A percentile compares a stretch with the other conserved stretches of the same genome.
Conservation (phyloP, 2,797 vertebrate genomes). For the Catharus ustulatus region DNA sequence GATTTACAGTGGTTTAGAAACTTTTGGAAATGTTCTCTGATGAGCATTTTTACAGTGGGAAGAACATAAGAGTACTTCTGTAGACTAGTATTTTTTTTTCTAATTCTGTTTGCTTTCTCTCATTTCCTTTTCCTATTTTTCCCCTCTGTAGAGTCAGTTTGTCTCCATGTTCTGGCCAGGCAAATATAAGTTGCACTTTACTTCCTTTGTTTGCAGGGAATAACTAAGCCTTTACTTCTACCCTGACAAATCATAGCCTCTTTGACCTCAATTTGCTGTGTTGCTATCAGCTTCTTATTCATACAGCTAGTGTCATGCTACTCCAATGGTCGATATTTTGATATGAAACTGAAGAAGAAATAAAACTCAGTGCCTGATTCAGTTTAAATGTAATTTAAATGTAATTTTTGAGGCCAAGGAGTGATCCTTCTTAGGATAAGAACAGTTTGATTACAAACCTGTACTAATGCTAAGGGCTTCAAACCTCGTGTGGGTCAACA, state of each 20-base stretch:
- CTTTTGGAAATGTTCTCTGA: not conserved
- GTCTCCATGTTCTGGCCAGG: not conserved
- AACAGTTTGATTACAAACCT: not conserved
- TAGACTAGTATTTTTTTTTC: not conserved
- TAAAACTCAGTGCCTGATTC: not conserved
- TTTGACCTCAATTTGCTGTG: not conserved
- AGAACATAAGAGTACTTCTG: not conserved
- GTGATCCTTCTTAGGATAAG: not conserved
- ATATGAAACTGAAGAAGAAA: not conserved
- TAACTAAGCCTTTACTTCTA: not conserved
- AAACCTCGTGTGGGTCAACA: not conserved
- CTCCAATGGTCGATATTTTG: not conserved
- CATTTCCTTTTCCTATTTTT: not conserved
- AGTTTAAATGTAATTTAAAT: not conserved
- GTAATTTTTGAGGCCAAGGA: not conserved
- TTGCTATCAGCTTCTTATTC: not conserved
- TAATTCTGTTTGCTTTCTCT: not conserved
- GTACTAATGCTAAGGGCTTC: not conserved
- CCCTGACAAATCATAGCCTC: not conserved
- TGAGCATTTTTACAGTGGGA: not conserved
- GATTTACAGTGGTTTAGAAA: not conserved
- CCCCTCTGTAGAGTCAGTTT: not conserved
- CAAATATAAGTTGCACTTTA: not conserved
- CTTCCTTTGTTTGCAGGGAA: not conserved
- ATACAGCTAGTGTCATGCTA: not conserved